These are phyloP conservation scores for Nasonia longicornis DNA, from an alignment of 1,140 invertebrate genomes.

Conservation along the genomic window DNA sequence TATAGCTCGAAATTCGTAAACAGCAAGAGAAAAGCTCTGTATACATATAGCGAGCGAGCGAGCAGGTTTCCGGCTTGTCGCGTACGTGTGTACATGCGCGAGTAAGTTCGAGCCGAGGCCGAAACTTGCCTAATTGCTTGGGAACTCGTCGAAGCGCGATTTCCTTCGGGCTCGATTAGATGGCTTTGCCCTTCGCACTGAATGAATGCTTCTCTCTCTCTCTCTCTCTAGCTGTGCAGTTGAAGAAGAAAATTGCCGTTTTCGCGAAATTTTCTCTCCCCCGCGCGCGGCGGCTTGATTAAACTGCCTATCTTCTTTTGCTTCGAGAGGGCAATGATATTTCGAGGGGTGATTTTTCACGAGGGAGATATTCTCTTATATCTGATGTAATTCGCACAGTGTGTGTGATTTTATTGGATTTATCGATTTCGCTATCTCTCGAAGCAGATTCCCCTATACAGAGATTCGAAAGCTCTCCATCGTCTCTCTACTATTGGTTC, in stretches of 20 bases:
- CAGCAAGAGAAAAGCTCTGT: neutral
- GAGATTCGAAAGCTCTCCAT: too few relatives aligned
- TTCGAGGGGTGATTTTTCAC: neutral
- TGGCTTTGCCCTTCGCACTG: slow-evolving; percentile 8
- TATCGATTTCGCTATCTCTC: neutral
- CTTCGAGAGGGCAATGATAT: slow-evolving; percentile 2
- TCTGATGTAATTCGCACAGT: neutral
- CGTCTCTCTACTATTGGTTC: too few relatives aligned
- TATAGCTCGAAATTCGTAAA: slow-evolving; percentile 42
- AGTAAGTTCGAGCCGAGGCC: neutral
- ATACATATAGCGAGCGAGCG: neutral
- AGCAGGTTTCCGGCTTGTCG: slow-evolving; percentile 43
- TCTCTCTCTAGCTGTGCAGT: neutral
- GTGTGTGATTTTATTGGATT: neutral
- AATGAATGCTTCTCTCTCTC: neutral
- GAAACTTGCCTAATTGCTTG: slow-evolving; percentile 48
- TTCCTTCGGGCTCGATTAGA: slow-evolving; percentile 47
- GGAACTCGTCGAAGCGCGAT: slow-evolving; percentile 49
- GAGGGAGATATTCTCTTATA: neutral
- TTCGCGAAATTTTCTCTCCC: slow-evolving; percentile 26
- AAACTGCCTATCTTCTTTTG: neutral
- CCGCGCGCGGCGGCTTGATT: neutral
- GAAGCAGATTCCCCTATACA: neutral
- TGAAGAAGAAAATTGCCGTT: slow-evolving; percentile 40
- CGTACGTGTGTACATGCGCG: slow-evolving; percentile 3